phyloP scores from a whole-genome alignment of 2,888 invertebrate genomes.

The Aspidiotus rigidus region DNA sequence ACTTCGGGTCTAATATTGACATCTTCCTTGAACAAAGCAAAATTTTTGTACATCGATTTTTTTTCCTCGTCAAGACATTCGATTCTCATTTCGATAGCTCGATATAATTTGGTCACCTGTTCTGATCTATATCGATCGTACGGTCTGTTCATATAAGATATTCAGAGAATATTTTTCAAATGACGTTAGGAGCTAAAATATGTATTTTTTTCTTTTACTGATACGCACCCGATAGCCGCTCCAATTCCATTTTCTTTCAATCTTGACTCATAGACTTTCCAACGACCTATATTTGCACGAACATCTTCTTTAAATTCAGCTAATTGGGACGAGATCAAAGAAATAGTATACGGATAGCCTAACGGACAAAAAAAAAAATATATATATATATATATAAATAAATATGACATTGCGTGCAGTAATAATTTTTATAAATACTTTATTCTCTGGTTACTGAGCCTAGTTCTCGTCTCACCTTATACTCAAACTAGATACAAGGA shows the following conservation, averaged over 20 bases:
- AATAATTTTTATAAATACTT: constrained; percentile 4
- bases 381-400: not conserved
- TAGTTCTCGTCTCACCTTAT: no score
- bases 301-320: constrained; percentile 52
- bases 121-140: constrained; percentile 12
- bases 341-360: constrained; percentile 54
- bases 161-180: not conserved
- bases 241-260: constrained; percentile 29
- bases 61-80: constrained; percentile 49
- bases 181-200: not conserved
- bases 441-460: not conserved
- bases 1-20: constrained; percentile 53
- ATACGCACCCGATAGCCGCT: constrained; percentile 45
- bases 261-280: constrained; percentile 33
- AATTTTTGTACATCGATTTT: constrained; percentile 51
- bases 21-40: constrained; percentile 59
- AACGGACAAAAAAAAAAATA: constrained; percentile 27
- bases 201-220: no score
- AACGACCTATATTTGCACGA: constrained; percentile 42
- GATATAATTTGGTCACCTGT: constrained; percentile 7
- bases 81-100: constrained; percentile 52
- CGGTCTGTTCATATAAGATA: not conserved
- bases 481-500: no score
- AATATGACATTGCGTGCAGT: no score
- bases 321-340: constrained; percentile 57